Evolutionary conservation across 2,797 vertebrate genomes (phyloP).

Genomic region (Hemitrygon akajei): DNA sequence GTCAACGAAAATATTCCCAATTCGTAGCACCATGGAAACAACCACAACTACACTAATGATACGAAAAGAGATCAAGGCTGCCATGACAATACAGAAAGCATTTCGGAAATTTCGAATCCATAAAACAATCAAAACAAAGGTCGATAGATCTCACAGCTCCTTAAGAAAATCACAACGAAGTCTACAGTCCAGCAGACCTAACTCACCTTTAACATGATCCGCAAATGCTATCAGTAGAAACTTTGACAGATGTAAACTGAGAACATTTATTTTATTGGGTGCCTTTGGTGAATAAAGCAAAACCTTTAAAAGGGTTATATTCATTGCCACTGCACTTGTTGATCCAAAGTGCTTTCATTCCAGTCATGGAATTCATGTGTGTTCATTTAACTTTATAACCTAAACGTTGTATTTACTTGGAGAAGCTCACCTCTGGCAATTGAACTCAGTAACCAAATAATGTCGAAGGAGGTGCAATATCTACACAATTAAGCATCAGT

Average conservation of each 20-base stretch:
- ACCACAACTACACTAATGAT: constrained; percentile 41
- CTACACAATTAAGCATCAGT: not conserved
- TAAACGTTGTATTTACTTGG: not conserved
- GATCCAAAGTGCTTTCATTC: constrained; percentile 8
- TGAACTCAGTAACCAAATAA: not conserved
- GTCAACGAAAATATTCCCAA: constrained; percentile 42
- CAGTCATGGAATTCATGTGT: constrained; percentile 6
- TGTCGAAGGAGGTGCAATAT: not conserved
- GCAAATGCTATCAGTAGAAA: constrained; percentile 16
- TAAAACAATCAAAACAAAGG: not conserved
- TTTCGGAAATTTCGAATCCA: constrained; percentile 43
- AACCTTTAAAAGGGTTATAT: constrained; percentile 12
- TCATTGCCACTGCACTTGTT: not conserved
- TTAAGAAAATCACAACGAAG: constrained; percentile 44
- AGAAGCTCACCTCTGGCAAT: not conserved
- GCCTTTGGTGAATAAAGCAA: not conserved
- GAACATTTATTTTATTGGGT: not conserved
- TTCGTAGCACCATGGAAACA: constrained; percentile 41
- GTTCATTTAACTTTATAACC: constrained; percentile 5
- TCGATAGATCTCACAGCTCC: constrained; percentile 36
- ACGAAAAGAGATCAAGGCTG: constrained; percentile 38
- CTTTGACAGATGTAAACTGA: not conserved
- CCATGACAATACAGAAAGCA: constrained; percentile 43
- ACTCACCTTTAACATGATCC: constrained; percentile 42
- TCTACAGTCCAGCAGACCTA: constrained; percentile 42